Percentiles rank a stretch among this genome's conserved stretches.
These are phyloP conservation scores for Belonocnema kinseyi DNA, from an alignment of 1,140 invertebrate genomes.

Conservation along the genomic window DNA sequence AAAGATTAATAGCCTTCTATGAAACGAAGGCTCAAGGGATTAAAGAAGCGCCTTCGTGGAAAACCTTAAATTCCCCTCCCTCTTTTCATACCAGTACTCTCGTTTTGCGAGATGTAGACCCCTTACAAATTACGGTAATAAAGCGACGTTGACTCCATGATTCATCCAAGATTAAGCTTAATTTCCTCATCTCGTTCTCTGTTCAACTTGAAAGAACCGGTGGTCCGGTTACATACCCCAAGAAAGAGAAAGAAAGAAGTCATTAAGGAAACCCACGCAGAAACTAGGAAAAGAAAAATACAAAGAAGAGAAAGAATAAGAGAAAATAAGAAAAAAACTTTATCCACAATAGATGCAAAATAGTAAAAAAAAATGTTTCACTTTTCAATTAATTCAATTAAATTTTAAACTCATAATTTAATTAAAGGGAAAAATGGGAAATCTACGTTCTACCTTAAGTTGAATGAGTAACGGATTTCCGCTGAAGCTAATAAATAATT, in stretches of 20 bases:
- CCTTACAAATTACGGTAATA: constrained; percentile 56
- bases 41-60: not conserved
- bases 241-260: constrained; percentile 41
- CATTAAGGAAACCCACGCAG: constrained; percentile 52
- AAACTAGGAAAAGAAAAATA: constrained; percentile 41
- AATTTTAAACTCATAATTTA: too few relatives aligned
- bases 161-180: constrained; percentile 60
- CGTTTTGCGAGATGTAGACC: constrained; percentile 37
- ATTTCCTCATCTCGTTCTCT: constrained; percentile 53
- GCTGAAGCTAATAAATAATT: too few relatives aligned
- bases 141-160: constrained; percentile 55
- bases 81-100: not conserved
- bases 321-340: constrained; percentile 36
- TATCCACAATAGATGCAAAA: constrained; percentile 15
- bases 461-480: too few relatives aligned
- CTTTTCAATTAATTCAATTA: too few relatives aligned
- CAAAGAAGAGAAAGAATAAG: not conserved
- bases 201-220: constrained; percentile 40
- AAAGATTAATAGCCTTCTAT: too few relatives aligned
- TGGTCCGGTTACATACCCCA: constrained; percentile 42
- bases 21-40: too few relatives aligned
- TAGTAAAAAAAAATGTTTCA: too few relatives aligned
- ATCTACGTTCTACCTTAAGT: too few relatives aligned
- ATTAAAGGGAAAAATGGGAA: too few relatives aligned
- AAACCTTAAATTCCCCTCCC: not conserved